Conservation (phyloP, 2,888 invertebrate genomes). For the Alviniconcha strummeri region DNA sequence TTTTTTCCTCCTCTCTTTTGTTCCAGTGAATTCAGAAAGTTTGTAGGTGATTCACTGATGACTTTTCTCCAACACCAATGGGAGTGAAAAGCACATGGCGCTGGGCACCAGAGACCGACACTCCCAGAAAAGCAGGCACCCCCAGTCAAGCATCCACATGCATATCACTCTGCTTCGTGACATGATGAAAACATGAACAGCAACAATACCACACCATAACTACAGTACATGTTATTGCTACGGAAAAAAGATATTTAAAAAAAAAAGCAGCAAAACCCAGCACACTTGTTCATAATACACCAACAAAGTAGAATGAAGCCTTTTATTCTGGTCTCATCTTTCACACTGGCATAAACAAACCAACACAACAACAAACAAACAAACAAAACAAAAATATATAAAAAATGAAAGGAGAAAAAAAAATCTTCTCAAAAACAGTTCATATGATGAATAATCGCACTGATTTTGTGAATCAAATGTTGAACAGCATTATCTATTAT, state of each 20-base stretch:
- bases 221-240: too few species aligned
- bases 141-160: background rate
- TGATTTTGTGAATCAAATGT: too few species aligned
- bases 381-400: too few species aligned
- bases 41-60: too few species aligned
- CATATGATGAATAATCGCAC: too few species aligned
- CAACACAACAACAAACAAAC: background rate
- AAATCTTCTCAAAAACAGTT: too few species aligned
- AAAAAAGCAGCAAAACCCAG: background rate
- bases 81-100: too few species aligned
- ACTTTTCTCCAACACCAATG: too few species aligned
- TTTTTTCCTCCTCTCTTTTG: background rate
- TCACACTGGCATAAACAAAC: background rate
- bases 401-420: too few species aligned
- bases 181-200: background rate
- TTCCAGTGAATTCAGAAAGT: background rate
- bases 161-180: background rate
- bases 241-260: background rate
- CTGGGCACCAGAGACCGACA: background rate
- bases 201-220: too few species aligned
- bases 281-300: background rate
- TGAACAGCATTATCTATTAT: too few species aligned
- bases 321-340: background rate
- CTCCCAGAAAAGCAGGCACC: background rate
- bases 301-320: background rate